phyloP scores from a whole-genome alignment of 2,888 invertebrate genomes.

The Alentia gelatinosa region DNA sequence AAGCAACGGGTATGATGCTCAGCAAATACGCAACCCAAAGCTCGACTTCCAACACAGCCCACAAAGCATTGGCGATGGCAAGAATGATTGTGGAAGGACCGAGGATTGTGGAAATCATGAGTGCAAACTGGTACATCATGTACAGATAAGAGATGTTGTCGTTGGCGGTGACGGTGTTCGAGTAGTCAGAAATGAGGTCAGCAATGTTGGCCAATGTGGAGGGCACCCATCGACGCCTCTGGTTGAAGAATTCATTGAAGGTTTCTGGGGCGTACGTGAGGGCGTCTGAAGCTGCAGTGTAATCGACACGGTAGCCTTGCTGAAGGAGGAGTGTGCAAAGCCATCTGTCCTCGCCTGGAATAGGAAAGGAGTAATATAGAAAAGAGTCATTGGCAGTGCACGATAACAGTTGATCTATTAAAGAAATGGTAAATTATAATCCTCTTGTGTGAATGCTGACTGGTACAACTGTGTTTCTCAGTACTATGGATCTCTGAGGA shows the following conservation, averaged over 20 bases:
- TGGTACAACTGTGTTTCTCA: too few relatives aligned
- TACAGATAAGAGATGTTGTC: slow-evolving; percentile 72
- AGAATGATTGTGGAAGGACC: slow-evolving; percentile 67
- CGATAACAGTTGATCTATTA: too few relatives aligned
- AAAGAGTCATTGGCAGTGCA: too few relatives aligned
- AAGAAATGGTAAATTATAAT: too few relatives aligned
- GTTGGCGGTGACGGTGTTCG: slow-evolving; percentile 68
- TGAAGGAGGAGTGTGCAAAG: slow-evolving; percentile 96
- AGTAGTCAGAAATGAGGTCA: slow-evolving; percentile 85
- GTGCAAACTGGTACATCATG: slow-evolving; percentile 69
- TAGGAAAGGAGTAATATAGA: not conserved
- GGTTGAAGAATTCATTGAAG: slow-evolving; percentile 90
- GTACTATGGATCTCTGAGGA: too few relatives aligned
- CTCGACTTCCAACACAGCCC: slow-evolving; percentile 53
- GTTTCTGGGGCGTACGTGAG: slow-evolving; percentile 97
- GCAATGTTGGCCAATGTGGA: slow-evolving; percentile 99
- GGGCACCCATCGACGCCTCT: slow-evolving; percentile 98
- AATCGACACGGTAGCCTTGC: slow-evolving; percentile 96
- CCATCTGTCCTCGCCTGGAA: slow-evolving; percentile 96
- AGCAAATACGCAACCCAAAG: slow-evolving; percentile 57
- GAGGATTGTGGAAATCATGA: slow-evolving; percentile 67
- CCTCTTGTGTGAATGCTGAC: too few relatives aligned
- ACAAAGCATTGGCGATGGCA: slow-evolving; percentile 65
- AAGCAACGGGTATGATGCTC: slow-evolving; percentile 65
- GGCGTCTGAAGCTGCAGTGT: slow-evolving; percentile 99